These are phyloP conservation scores for Muscicapa striata DNA, from an alignment of 2,797 vertebrate species.

Conservation along the genomic window DNA sequence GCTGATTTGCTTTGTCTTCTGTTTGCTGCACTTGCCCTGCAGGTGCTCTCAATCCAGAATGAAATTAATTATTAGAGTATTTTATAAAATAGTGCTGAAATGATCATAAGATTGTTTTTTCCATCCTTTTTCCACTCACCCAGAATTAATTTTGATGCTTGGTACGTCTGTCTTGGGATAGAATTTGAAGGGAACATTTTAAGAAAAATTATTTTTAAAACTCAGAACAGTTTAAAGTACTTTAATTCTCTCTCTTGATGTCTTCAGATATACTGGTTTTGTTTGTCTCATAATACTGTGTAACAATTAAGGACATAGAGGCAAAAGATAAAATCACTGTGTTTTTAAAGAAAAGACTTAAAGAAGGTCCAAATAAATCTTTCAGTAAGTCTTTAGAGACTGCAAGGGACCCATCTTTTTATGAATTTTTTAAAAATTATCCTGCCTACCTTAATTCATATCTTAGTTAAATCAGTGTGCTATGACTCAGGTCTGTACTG, in stretches of 20 bases:
- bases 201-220: neutral
- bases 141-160: neutral
- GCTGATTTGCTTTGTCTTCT: neutral
- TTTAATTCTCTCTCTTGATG: neutral
- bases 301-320: neutral
- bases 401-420: neutral
- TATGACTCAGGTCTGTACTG: neutral
- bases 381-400: neutral
- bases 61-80: neutral
- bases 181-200: neutral
- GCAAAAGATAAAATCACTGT: neutral
- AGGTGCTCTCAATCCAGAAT: neutral
- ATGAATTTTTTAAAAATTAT: neutral
- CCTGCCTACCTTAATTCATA: neutral
- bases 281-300: neutral
- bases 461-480: neutral
- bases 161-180: neutral
- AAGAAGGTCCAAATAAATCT: neutral
- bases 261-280: neutral
- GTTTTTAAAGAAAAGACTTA: neutral
- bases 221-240: neutral
- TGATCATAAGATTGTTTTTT: neutral
- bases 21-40: neutral
- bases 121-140: rapidly evolving
- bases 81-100: neutral